A percentile compares a stretch with the other conserved stretches of the same genome.
These are phyloP conservation scores for Pseudorectes ferrugineus DNA, from an alignment of 2,113 vertebrate species.

Conservation along the genomic window DNA sequence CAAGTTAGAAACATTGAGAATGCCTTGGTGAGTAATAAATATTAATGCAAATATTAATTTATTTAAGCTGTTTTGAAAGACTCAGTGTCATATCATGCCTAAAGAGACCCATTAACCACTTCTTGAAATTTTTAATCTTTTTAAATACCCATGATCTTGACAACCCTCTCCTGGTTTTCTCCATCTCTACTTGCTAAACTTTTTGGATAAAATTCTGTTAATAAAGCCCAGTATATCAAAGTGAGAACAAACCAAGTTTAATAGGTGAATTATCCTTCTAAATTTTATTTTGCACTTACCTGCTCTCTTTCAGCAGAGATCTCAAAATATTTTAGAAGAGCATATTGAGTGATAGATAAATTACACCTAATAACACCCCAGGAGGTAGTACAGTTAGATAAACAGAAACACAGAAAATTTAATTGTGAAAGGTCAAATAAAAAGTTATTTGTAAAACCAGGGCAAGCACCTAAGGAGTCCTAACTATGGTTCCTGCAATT, in stretches of 20 bases:
- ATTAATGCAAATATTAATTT: background rate
- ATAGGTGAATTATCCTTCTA: background rate
- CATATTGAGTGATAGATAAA: conserved; percentile 5
- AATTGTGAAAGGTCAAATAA: conserved; percentile 20
- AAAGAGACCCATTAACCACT: background rate
- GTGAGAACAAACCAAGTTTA: background rate
- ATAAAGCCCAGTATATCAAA: background rate
- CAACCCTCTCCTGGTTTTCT: background rate
- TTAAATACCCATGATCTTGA: background rate
- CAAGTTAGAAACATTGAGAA: background rate
- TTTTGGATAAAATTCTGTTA: background rate
- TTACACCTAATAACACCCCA: background rate
- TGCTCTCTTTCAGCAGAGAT: background rate
- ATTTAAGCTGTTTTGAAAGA: background rate
- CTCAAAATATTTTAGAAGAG: background rate
- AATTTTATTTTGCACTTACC: background rate
- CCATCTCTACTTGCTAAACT: background rate
- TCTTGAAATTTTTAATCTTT: background rate
- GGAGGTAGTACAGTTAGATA: background rate
- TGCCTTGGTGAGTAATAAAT: background rate
- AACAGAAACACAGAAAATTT: conserved; percentile 21
- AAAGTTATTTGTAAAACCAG: conserved; percentile 27
- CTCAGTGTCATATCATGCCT: background rate
- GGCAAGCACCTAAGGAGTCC: background rate
- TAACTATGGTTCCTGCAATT: background rate